Base-by-base conservation (phyloP, 53 echinoderm and acorn worm species). In the Henricia sp. region DNA sequence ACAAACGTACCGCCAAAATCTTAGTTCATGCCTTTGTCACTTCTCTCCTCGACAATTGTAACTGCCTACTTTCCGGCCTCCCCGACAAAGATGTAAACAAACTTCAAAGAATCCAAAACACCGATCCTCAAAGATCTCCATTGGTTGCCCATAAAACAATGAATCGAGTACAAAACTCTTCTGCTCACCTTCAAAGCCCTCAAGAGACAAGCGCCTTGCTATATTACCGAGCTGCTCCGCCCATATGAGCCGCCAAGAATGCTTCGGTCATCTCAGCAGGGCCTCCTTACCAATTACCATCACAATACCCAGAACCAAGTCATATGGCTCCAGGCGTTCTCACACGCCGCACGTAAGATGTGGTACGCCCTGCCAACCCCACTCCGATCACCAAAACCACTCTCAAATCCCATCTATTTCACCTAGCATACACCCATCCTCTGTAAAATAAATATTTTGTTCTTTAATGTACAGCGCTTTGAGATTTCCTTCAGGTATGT, bases 101-200 rank as follows among this genome's bases (percentile, higher is more conserved):
- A 51, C 50, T 84, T 2, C 83, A 88, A 52, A 67, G 42, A 20
- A 84, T 89, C 17, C 84, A 89, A 59, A 89, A 84, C 51, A 57
- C 74, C 59, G 6, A 36, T 77, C 17, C 54, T 77, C 16, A 38
- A 27, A 52, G 60, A 77, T 6, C 60, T 77, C n/a, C 77, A 77
- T 55, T 77, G 58, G 77, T 24, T 77, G 14, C 77, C 59, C 4
- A 36, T 77, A 10, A 3, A 20, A n/a, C 77, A 77, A 17, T 39
- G 60, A 10, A 77, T 58, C 21, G 13, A 77, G 8, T 77, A 53
- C 37, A 77, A 77, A 77, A 55, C 34, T 59, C 60, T 77, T n/a
- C 13, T 58, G 19, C 38, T 77, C 3, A 57, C 60, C 12, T 60
- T 21, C 14, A 77, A 77, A 59, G 25, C 58, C 34, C 26, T 52